Conservation (phyloP, 2,888 invertebrate genomes). For the Auanema freiburgensis region DNA sequence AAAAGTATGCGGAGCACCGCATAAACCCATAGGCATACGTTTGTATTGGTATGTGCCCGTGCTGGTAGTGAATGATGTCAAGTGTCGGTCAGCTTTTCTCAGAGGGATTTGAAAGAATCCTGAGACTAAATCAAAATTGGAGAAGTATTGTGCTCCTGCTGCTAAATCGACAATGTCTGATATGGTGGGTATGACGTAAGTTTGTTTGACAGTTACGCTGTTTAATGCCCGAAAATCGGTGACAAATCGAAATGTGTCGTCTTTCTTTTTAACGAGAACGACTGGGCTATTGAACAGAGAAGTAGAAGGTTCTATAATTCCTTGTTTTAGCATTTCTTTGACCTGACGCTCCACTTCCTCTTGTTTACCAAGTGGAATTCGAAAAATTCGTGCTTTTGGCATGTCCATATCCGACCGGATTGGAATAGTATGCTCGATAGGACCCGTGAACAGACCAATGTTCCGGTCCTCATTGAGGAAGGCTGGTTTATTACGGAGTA, state of each 20-base stretch:
- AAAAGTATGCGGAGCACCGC: too few relatives aligned
- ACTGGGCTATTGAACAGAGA: conserved; percentile 18
- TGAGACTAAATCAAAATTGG: conserved; percentile 22
- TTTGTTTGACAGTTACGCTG: conserved; percentile 12
- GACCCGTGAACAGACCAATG: conserved; percentile 22
- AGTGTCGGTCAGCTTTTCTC: too few relatives aligned
- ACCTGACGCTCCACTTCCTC: too few relatives aligned
- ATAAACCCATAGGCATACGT: too few relatives aligned
- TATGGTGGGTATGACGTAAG: conserved; percentile 13
- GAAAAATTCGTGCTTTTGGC: background rate
- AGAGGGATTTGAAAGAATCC: too few relatives aligned
- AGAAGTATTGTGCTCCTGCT: conserved; percentile 11
- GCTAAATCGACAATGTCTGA: conserved; percentile 21
- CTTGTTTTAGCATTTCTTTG: conserved; percentile 20
- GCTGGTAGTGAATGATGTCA: too few relatives aligned
- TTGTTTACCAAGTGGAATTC: too few relatives aligned
- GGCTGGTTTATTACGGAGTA: conserved; percentile 7
- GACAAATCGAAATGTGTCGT: conserved; percentile 17
- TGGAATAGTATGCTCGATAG: conserved; percentile 18
- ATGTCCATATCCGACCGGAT: background rate
- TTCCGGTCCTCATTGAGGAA: conserved; percentile 23
- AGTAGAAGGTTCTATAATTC: conserved; percentile 10
- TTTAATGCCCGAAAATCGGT: conserved; percentile 29
- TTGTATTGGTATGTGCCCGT: too few relatives aligned
- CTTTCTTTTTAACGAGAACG: conserved; percentile 25